These are phyloP conservation scores for Brachycybe producta DNA, from an alignment of 2,888 invertebrate genomes.

Conservation along the genomic window DNA sequence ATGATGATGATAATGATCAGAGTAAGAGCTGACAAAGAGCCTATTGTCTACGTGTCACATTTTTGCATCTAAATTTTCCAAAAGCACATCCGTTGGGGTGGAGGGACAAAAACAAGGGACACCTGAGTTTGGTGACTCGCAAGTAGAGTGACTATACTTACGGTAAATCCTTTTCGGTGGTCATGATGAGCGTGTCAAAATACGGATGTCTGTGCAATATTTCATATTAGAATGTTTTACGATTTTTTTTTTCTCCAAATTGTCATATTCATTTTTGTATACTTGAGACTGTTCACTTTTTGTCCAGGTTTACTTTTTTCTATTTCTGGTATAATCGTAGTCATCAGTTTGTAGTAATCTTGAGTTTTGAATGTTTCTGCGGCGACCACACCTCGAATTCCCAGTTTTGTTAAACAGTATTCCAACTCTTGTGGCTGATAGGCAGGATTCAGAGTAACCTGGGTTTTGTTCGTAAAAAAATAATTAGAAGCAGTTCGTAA, in stretches of 20 bases:
- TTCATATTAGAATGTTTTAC: too few species aligned
- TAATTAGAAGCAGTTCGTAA: background rate
- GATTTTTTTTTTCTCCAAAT: too few species aligned
- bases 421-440: slow-evolving; percentile 55
- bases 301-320: slow-evolving; percentile 30
- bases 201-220: slow-evolving; percentile 20
- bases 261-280: too few species aligned
- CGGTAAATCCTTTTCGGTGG: slow-evolving; percentile 20
- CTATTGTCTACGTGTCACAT: too few species aligned
- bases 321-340: slow-evolving; percentile 45
- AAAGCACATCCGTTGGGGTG: too few species aligned
- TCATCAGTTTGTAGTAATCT: slow-evolving; percentile 52
- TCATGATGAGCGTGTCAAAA: slow-evolving; percentile 20
- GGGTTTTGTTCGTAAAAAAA: slow-evolving; percentile 14
- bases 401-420: slow-evolving; percentile 57
- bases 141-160: background rate
- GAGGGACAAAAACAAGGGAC: background rate
- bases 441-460: slow-evolving; percentile 64
- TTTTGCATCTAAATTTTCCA: too few species aligned
- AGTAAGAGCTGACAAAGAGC: too few species aligned
- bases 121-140: too few species aligned
- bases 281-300: slow-evolving; percentile 8
- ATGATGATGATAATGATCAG: too few species aligned
- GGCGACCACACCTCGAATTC: slow-evolving; percentile 50
- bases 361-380: slow-evolving; percentile 48